Evolutionary conservation across 2,113 vertebrate species (phyloP).

Genomic region (Channa argus): DNA sequence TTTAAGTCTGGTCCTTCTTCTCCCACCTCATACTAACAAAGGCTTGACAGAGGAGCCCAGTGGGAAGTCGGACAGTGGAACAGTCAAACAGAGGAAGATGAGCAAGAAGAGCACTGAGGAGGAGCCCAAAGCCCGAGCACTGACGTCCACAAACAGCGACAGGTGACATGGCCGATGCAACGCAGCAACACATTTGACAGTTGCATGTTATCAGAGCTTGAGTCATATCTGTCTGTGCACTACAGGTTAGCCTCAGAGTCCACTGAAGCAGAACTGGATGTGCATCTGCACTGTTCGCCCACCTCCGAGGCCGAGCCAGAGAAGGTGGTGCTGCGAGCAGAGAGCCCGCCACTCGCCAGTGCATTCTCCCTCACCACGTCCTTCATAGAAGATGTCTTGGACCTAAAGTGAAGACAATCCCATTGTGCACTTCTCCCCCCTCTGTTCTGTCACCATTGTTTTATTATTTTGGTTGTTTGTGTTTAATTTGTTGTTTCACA

Average conservation of each 20-base stretch:
- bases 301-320: constrained; percentile 85
- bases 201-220: background rate
- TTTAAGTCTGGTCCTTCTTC: background rate
- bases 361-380: constrained; percentile 86
- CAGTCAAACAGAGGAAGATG: constrained; percentile 87
- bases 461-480: constrained; percentile 34
- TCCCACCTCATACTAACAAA: constrained; percentile 54
- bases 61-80: constrained; percentile 85
- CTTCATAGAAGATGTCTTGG: constrained; percentile 92
- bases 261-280: constrained; percentile 85
- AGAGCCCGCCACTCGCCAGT: constrained; percentile 82
- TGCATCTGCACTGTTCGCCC: constrained; percentile 80
- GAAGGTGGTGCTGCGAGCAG: constrained; percentile 76
- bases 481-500: constrained; percentile 59
- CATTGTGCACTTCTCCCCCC: constrained; percentile 62
- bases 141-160: constrained; percentile 91
- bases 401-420: constrained; percentile 93
- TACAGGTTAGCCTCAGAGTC: constrained; percentile 86
- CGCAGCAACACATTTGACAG: background rate
- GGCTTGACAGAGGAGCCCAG: constrained; percentile 91
- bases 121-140: constrained; percentile 82
- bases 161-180: constrained; percentile 84
- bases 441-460: constrained; percentile 66
- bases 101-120: constrained; percentile 86
- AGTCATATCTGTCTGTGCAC: constrained; percentile 14